A percentile compares a stretch with the other conserved stretches of the same genome.
Evolutionary conservation across 1,140 invertebrate species (phyloP).

Genomic region (Bactericera cockerelli): DNA sequence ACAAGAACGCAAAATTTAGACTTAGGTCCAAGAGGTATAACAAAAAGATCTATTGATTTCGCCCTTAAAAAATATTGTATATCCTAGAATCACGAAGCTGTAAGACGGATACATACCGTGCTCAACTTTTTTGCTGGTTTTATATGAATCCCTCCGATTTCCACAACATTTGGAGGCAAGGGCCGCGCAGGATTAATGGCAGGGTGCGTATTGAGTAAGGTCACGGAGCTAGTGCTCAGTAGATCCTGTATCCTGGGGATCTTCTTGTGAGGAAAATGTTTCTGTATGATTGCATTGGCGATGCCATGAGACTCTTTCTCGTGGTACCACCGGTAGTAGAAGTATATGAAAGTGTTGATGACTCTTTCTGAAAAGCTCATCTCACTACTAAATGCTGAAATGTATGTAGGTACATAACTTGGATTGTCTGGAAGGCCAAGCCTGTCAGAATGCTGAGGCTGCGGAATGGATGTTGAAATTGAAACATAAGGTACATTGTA

Average conservation of each 20-base stretch:
- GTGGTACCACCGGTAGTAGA: neutral
- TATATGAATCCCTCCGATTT: constrained; percentile 28
- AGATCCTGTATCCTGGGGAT: neutral
- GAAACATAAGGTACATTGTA: constrained; percentile 27
- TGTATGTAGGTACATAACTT: constrained; percentile 16
- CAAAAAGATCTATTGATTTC: too few species aligned
- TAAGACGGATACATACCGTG: too few species aligned
- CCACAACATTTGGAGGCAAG: constrained; percentile 23
- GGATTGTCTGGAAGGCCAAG: constrained; percentile 19
- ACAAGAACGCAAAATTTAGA: too few species aligned
- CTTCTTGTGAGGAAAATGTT: neutral
- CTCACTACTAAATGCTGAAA: constrained; percentile 25
- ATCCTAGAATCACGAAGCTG: too few species aligned
- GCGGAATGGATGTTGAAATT: constrained; percentile 35
- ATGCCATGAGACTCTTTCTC: neutral
- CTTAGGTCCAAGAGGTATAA: too few species aligned
- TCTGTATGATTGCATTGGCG: neutral
- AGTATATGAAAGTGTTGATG: constrained; percentile 12
- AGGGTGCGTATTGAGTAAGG: constrained; percentile 36
- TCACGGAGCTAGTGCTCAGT: constrained; percentile 22
- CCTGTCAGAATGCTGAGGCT: constrained; percentile 39
- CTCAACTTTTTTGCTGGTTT: constrained; percentile 21
- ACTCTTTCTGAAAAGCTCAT: constrained; percentile 34
- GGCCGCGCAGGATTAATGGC: constrained; percentile 21
- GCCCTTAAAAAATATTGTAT: too few species aligned